Percentiles rank a stretch among this genome's conserved stretches.
Conservation (phyloP, 2,113 vertebrate genomes). For the Corythoichthys haematopterus region DNA sequence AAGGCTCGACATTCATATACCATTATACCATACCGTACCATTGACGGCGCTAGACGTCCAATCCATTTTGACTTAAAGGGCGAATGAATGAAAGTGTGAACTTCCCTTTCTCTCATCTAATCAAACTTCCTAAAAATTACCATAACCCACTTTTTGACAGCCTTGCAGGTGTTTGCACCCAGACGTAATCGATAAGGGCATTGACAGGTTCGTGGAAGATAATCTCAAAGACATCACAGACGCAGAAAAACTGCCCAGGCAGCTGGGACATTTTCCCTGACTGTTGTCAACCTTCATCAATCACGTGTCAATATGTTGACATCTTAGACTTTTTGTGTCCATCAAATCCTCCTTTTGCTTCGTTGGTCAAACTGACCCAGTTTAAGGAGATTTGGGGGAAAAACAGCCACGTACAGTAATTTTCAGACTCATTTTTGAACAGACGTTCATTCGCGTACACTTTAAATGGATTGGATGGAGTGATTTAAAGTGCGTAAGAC, state of each 20-base stretch:
- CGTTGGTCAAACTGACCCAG: background rate
- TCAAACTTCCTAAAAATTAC: background rate
- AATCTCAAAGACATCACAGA: background rate
- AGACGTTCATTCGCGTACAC: no score
- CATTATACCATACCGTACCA: no score
- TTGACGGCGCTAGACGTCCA: no score
- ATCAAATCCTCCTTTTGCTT: background rate
- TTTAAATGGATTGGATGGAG: no score
- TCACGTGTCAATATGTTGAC: background rate
- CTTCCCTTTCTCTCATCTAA: background rate
- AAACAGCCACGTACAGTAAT: no score
- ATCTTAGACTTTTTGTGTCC: background rate
- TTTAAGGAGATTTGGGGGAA: background rate
- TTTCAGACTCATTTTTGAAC: no score
- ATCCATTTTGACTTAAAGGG: no score
- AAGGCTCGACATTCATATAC: no score
- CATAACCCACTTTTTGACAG: background rate
- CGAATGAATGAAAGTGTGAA: background rate
- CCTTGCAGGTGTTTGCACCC: background rate
- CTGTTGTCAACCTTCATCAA: background rate
- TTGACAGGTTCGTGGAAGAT: background rate
- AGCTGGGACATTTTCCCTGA: background rate
- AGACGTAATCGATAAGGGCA: constrained; percentile 1
- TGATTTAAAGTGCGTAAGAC: no score
- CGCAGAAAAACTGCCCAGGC: background rate